Evolutionary conservation across 2,888 invertebrate genomes (phyloP).

Genomic region (Parascotia fuliginaria): DNA sequence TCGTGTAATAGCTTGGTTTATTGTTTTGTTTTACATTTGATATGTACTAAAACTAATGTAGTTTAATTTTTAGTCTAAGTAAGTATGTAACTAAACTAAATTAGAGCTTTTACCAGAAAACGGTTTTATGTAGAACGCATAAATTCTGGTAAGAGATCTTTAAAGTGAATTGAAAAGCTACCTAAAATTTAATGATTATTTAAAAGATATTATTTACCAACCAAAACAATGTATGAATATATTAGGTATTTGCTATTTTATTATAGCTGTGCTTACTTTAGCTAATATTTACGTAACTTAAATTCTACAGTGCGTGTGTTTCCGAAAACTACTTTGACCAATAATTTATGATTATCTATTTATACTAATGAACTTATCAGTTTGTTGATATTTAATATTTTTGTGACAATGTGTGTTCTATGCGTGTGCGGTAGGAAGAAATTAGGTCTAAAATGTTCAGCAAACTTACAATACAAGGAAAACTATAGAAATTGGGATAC

Average conservation of each 20-base stretch:
- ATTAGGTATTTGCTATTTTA: too few species aligned
- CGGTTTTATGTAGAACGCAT: background rate
- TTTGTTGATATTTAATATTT: slow-evolving; percentile 25
- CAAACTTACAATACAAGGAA: too few species aligned
- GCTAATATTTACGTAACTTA: slow-evolving; percentile 16
- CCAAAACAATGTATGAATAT: too few species aligned
- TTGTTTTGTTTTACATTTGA: too few species aligned
- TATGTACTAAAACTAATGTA: slow-evolving; percentile 6
- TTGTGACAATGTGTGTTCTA: background rate
- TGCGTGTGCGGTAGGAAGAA: background rate
- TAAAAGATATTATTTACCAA: background rate
- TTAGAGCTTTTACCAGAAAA: slow-evolving; percentile 17
- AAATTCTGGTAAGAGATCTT: background rate
- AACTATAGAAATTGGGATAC: too few species aligned
- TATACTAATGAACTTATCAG: slow-evolving; percentile 17
- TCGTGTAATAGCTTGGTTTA: slow-evolving; percentile 2
- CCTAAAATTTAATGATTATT: background rate
- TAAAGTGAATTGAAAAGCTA: background rate
- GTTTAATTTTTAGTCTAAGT: too few species aligned
- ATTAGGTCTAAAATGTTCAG: background rate
- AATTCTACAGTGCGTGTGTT: slow-evolving; percentile 29
- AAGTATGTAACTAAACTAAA: slow-evolving; percentile 2
- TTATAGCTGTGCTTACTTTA: slow-evolving; percentile 8
- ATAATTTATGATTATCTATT: slow-evolving; percentile 12
- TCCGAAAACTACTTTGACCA: slow-evolving; percentile 9